Evolutionary conservation across 2,888 invertebrate genomes (phyloP).

Genomic region (Azorinus chamasolen): DNA sequence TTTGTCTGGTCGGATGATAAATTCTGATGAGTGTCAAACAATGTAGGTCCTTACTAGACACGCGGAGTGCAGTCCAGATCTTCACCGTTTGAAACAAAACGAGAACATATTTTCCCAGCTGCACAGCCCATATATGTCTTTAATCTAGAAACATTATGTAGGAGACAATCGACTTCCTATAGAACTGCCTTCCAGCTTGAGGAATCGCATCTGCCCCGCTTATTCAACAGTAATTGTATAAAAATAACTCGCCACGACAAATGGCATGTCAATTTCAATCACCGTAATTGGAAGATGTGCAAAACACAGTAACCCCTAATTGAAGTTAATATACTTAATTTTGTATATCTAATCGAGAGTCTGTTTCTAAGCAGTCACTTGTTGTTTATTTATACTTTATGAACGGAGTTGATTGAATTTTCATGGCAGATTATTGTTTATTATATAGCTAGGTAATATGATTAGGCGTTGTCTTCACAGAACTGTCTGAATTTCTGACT

Average conservation of each 20-base stretch:
- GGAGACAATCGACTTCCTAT: neutral
- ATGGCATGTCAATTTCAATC: slow-evolving; percentile 64
- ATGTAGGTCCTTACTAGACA: no score
- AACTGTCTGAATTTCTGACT: slow-evolving; percentile 38
- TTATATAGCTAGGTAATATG: slow-evolving; percentile 59
- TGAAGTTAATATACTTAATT: slow-evolving; percentile 70
- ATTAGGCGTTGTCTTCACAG: slow-evolving; percentile 59
- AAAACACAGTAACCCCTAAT: slow-evolving; percentile 66
- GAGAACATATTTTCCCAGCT: no score
- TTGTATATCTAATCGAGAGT: slow-evolving; percentile 68
- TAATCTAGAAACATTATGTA: no score
- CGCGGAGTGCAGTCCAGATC: no score
- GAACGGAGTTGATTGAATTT: slow-evolving; percentile 69
- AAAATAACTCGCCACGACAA: slow-evolving; percentile 58
- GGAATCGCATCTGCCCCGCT: slow-evolving; percentile 44
- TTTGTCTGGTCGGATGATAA: no score
- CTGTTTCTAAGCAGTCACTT: slow-evolving; percentile 61
- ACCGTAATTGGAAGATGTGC: slow-evolving; percentile 57
- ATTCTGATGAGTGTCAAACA: no score
- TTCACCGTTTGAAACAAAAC: no score
- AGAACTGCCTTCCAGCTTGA: slow-evolving; percentile 5
- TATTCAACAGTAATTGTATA: slow-evolving; percentile 55
- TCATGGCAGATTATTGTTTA: slow-evolving; percentile 65
- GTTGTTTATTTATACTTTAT: slow-evolving; percentile 66
- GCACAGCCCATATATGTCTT: no score